Evolutionary conservation across 1,140 invertebrate genomes (phyloP), one percentile per base, ranked within the genome.

Genomic region (Eumeta japonica): DNA sequence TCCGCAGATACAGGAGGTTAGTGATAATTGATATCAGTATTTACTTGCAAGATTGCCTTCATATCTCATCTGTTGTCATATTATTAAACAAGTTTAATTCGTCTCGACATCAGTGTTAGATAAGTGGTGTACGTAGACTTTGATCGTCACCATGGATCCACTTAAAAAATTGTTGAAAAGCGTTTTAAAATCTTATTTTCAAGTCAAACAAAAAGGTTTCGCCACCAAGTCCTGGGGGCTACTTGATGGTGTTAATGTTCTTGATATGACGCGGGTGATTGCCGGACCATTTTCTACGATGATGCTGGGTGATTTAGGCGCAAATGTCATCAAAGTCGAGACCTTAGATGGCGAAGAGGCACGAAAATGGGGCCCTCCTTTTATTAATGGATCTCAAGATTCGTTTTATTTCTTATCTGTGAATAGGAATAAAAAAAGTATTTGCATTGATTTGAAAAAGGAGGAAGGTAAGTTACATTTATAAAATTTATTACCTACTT

Each of bases 341-440:
- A 81, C 82, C 50, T 82, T 80, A 3, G 68, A 59, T n/a, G 94
- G 94, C 1, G 95, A 98, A 75, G 94, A 98, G 50, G 83, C 90
- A 0, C 77, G 96, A 28, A 83, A 83, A 33, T 98, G 94, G 93
- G 92, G 92, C 0, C 94, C 95, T 3, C 96, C 96, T 0, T 94
- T 93, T 63, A 70, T 92, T 28, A 61, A 79, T 13, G 81, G 81
- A 9, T 85, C 83, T 14, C 63, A 75, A 12, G 86, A 94, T 52
- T 84, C 87, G 14, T 85, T 84, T 37, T 98, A 98, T 58, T 98
- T 94, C 67, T 55, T 90, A 3, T 80, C 85, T 17, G 77, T 93
- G 0, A 99, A 99, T 75, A 83, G 96, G 45, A 98, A 97, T 64
- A 99, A 99, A 68, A 92, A 93, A 63, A 97, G 94, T 63, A 76